Conservation (phyloP, 2,888 invertebrate species). For the Catocala fraxini region DNA sequence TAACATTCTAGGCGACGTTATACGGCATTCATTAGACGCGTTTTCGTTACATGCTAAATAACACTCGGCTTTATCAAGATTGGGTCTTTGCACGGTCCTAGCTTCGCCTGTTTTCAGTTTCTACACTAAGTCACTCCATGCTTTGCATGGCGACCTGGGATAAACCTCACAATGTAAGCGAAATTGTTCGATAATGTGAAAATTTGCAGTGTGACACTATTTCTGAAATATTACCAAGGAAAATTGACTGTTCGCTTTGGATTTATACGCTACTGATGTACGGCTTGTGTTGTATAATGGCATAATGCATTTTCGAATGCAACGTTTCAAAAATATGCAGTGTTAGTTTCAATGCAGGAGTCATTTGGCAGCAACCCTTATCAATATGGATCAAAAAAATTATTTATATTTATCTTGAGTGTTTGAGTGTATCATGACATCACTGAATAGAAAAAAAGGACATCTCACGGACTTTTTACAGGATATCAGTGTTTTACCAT, state of each 20-base stretch:
- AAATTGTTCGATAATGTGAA: conserved; percentile 61
- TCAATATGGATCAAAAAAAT: too few relatives aligned
- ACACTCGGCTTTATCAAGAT: conserved; percentile 46
- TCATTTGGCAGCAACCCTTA: too few relatives aligned
- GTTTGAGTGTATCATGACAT: too few relatives aligned
- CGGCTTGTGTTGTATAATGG: conserved; percentile 14
- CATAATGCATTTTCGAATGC: neutral
- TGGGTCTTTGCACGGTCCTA: conserved; percentile 27
- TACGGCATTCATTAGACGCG: conserved; percentile 34
- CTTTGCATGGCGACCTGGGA: conserved; percentile 51
- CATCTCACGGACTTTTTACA: too few relatives aligned
- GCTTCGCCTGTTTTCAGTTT: conserved; percentile 26
- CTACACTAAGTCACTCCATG: conserved; percentile 27
- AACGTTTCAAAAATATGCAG: conserved; percentile 10
- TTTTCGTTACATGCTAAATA: conserved; percentile 38
- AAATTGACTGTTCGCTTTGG: conserved; percentile 45
- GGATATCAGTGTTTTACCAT: too few relatives aligned
- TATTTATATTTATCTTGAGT: too few relatives aligned
- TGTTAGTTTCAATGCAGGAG: neutral
- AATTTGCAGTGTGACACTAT: conserved; percentile 59
- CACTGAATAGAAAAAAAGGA: too few relatives aligned
- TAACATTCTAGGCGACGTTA: conserved; percentile 23
- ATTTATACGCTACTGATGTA: conserved; percentile 27
- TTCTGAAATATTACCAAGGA: conserved; percentile 41
- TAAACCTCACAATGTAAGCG: conserved; percentile 50